phyloP scores from a whole-genome alignment of 2,113 vertebrate species.

The Corythoichthys haematopterus region DNA sequence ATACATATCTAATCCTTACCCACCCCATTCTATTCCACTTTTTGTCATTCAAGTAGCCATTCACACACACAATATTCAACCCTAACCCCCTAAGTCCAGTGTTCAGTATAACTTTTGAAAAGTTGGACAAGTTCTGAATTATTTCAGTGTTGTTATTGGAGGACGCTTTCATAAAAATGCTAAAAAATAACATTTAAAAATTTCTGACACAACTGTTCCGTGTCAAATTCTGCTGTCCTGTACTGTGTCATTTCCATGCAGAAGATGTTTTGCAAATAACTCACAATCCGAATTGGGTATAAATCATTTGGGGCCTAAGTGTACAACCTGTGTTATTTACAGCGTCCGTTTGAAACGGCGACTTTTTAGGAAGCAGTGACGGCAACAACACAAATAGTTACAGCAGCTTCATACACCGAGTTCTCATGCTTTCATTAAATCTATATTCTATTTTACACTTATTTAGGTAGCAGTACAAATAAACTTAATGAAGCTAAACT shows the following conservation, averaged over 20 bases:
- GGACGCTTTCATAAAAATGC: too few species aligned
- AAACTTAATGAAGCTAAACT: slow-evolving; percentile 32
- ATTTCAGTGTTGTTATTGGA: too few species aligned
- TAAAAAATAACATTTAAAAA: too few species aligned
- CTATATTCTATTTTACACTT: slow-evolving; percentile 52
- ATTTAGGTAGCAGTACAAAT: slow-evolving; percentile 52
- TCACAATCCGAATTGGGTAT: background rate
- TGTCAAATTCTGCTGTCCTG: slow-evolving; percentile 3
- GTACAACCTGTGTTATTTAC: slow-evolving; percentile 69
- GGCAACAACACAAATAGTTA: slow-evolving; percentile 73
- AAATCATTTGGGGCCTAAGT: background rate
- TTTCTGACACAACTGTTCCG: background rate
- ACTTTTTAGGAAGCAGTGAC: slow-evolving; percentile 72
- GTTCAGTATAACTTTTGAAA: too few species aligned
- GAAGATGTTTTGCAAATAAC: background rate
- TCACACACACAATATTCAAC: too few species aligned
- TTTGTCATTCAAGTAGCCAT: too few species aligned
- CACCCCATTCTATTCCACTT: too few species aligned
- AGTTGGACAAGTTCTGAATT: too few species aligned
- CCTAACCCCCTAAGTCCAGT: too few species aligned
- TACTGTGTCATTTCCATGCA: slow-evolving; percentile 44
- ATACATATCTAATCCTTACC: too few species aligned
- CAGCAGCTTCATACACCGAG: slow-evolving; percentile 72
- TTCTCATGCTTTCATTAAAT: slow-evolving; percentile 74
- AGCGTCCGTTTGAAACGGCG: slow-evolving; percentile 62